These are phyloP conservation scores for Atethmia centrago DNA, from an alignment of 2,888 invertebrate species.

Conservation along the genomic window DNA sequence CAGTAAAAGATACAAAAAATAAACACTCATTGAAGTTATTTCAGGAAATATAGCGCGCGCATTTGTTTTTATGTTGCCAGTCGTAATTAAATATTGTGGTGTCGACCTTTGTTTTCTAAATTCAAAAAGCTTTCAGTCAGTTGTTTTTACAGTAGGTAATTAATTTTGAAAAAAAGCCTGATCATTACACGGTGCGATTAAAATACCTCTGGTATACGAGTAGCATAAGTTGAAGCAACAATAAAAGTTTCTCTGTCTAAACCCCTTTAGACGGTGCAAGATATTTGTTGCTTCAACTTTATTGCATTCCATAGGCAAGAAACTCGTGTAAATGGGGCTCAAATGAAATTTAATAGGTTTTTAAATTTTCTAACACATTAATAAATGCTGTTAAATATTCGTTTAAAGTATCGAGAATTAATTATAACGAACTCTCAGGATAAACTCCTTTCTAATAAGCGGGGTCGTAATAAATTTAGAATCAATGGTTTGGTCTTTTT, in stretches of 20 bases:
- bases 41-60: slow-evolving; percentile 14
- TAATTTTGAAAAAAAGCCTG: not conserved
- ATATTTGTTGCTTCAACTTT: not conserved
- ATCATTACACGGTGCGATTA: not conserved
- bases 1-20: slow-evolving; percentile 16
- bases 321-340: not conserved
- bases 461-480: too few species aligned
- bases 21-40: slow-evolving; percentile 29
- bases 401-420: not conserved
- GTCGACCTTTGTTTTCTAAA: slow-evolving; percentile 1
- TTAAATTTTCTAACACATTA: too few species aligned
- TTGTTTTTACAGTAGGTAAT: not conserved
- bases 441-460: not conserved
- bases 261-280: not conserved
- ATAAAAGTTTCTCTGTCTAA: not conserved
- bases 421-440: not conserved
- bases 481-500: not conserved
- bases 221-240: not conserved
- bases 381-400: not conserved
- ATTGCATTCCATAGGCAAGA: not conserved
- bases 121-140: not conserved
- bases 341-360: not conserved
- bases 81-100: slow-evolving; percentile 26
- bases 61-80: slow-evolving; percentile 16
- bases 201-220: not conserved